phyloP scores from a whole-genome alignment of 2,888 invertebrate species.

The Alcis repandata region DNA sequence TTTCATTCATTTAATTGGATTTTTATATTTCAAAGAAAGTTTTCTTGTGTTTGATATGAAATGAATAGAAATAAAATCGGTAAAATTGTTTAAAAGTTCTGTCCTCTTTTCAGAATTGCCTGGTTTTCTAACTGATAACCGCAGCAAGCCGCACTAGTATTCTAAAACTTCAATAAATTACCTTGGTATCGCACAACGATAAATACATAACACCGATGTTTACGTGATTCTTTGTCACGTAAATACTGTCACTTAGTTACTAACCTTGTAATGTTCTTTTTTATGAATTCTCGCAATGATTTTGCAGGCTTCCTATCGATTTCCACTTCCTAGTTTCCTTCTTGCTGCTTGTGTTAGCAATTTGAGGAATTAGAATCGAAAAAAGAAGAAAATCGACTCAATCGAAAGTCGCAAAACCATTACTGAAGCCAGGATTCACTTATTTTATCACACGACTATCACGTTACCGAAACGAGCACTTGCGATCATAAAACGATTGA shows the following conservation, averaged over 20 bases:
- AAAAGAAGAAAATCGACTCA: not conserved
- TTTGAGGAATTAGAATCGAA: not conserved
- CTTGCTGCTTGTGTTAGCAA: not conserved
- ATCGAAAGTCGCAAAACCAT: conserved; percentile 16
- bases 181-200: conserved; percentile 32
- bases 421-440: conserved; percentile 20
- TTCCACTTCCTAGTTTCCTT: not conserved
- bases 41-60: no score
- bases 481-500: conserved; percentile 1
- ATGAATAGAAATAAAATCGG: no score
- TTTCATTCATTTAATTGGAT: no score
- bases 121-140: not conserved
- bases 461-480: conserved; percentile 27
- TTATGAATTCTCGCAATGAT: conserved; percentile 24
- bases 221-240: conserved; percentile 23
- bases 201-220: conserved; percentile 11
- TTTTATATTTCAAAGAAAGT: no score
- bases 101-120: no score
- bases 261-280: conserved; percentile 12
- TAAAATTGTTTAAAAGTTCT: no score
- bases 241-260: conserved; percentile 16
- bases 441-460: conserved; percentile 42
- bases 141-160: conserved; percentile 9
- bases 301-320: conserved; percentile 2
- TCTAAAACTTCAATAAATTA: conserved; percentile 25